Evolutionary conservation across 2,113 vertebrate genomes (phyloP), one percentile per base, ranked within the genome.

Genomic region (Pitta sordida): DNA sequence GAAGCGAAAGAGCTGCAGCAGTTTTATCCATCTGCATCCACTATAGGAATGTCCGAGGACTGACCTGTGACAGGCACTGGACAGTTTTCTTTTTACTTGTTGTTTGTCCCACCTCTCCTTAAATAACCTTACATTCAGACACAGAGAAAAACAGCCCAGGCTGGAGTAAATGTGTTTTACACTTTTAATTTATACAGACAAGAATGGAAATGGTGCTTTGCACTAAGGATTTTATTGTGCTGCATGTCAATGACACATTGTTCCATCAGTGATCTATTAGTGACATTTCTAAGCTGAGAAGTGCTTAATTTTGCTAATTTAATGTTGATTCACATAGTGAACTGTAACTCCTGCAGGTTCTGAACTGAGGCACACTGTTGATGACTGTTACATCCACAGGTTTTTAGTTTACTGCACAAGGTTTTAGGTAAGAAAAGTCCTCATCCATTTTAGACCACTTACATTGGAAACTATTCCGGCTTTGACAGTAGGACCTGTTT

Each of bases 161-260:
- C 27, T 60, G 44, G 7, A 68, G 10, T 46, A 85, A 60, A 37
- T 21, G 10, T 0, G 1, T 23, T 77, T 30, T 86, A 44, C 37
- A 11, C 32, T 26, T 69, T 39, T 4, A 46, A 79, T 9, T 64
- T 62, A 67, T 7, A 15, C 12, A 27, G 6, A 59, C 30, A 78
- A 37, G 15, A 53, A 30, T 29, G 22, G 36, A 71, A 70, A 15
- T 1, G 15, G 34, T 53, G 48, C 15, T 81, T 62, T 81, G 13
- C n/a, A 14, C 17, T 27, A 34, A 29, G 15, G 29, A 34, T 13
- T 62, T 37, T 11, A 12, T 30, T 0, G 0, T 23, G 17, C 15
- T 9, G 26, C 0, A 0, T 9, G 26, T 13, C 23, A 68, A 41
- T 6, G 39, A 34, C 3, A 3, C 17, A 3, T 5, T 15, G 10